Conservation (phyloP, 2,113 vertebrate genomes). For the Brachyistius frenatus region DNA sequence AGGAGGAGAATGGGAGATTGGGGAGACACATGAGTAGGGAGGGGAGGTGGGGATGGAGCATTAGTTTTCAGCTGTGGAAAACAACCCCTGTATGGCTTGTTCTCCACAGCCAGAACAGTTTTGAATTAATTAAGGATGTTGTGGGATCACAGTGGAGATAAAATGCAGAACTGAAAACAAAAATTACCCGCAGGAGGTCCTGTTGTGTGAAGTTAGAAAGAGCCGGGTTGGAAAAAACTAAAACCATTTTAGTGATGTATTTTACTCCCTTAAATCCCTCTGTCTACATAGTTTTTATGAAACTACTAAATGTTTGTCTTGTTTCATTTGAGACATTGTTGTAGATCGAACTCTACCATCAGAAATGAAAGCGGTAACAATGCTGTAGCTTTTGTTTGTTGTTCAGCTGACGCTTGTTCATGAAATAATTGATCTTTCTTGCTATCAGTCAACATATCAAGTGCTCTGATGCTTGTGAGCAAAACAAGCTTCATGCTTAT, state of each 20-base stretch:
- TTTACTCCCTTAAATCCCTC: too few species aligned
- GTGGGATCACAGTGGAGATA: slow-evolving; percentile 28
- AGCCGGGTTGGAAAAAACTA: neutral
- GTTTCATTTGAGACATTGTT: too few species aligned
- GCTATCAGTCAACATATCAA: too few species aligned
- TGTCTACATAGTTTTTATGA: too few species aligned
- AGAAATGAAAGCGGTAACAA: too few species aligned
- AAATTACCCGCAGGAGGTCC: neutral
- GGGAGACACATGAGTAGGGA: neutral
- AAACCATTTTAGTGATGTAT: too few species aligned
- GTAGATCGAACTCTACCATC: too few species aligned
- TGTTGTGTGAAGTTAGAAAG: slow-evolving; percentile 2
- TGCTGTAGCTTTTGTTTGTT: too few species aligned
- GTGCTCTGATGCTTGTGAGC: neutral
- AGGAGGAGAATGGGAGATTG: neutral
- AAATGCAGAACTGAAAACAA: slow-evolving; percentile 5
- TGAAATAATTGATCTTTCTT: neutral
- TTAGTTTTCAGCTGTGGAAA: slow-evolving; percentile 22
- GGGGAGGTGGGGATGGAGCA: neutral
- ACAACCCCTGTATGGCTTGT: neutral
- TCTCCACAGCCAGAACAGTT: slow-evolving; percentile 27
- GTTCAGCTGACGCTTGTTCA: too few species aligned
- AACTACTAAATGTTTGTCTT: too few species aligned
- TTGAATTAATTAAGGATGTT: slow-evolving; percentile 33
- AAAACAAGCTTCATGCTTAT: neutral